These are phyloP conservation scores for Oriolus oriolus DNA, from an alignment of 2,113 vertebrate genomes.

Conservation along the genomic window DNA sequence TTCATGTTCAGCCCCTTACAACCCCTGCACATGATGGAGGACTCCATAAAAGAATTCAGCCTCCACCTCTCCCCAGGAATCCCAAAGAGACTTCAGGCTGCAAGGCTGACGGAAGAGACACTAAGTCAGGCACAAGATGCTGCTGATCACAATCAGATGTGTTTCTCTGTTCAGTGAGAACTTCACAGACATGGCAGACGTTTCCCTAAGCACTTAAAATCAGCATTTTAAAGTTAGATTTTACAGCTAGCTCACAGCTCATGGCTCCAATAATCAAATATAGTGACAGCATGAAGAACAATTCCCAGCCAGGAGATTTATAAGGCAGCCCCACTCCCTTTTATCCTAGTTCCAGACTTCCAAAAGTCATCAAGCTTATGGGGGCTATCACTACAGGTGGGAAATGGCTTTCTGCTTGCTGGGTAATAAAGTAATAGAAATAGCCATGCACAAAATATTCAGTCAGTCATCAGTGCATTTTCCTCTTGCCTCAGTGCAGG, in stretches of 20 bases:
- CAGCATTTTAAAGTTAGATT: not conserved
- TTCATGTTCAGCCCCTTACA: not conserved
- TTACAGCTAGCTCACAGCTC: not conserved
- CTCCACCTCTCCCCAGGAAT: not conserved
- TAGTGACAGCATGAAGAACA: not conserved
- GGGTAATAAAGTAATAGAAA: not conserved
- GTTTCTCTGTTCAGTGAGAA: not conserved
- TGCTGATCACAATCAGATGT: not conserved
- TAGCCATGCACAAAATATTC: not conserved
- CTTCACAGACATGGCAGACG: rapidly evolving
- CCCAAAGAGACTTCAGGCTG: not conserved
- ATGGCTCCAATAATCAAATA: not conserved
- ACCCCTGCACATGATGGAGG: not conserved
- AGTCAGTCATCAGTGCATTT: not conserved
- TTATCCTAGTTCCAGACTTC: not conserved
- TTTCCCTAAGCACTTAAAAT: not conserved
- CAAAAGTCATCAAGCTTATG: not conserved
- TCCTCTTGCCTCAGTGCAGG: not conserved
- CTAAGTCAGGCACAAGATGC: not conserved
- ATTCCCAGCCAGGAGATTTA: not conserved
- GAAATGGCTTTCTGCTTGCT: not conserved
- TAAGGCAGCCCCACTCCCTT: not conserved
- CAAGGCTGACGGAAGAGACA: not conserved
- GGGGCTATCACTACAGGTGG: not conserved
- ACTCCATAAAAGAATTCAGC: not conserved